Percentiles rank a stretch among this genome's conserved stretches.
These are phyloP conservation scores for Erythrolamprus reginae DNA, from an alignment of 2,113 vertebrate genomes.

Conservation along the genomic window DNA sequence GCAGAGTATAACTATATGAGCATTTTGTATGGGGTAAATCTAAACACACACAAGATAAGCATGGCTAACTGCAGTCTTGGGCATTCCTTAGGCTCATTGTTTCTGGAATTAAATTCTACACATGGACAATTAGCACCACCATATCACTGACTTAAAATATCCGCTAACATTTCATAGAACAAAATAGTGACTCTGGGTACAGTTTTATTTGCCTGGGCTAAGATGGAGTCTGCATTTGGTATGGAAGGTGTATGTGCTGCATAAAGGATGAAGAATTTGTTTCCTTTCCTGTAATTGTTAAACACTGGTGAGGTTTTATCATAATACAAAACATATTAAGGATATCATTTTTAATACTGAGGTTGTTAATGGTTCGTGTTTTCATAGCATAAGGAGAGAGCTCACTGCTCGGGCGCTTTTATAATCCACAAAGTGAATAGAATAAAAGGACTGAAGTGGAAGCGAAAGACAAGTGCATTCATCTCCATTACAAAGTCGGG, in stretches of 20 bases:
- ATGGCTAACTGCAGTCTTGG: background rate
- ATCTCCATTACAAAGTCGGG: background rate
- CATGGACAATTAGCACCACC: background rate
- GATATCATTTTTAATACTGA: background rate
- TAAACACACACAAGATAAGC: background rate
- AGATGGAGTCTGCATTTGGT: background rate
- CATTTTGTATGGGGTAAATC: background rate
- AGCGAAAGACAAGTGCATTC: background rate
- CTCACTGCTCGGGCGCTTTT: background rate
- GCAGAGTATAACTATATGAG: background rate
- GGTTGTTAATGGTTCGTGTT: background rate
- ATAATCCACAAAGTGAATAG: background rate
- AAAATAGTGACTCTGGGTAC: background rate
- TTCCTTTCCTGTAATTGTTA: background rate
- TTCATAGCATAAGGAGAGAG: background rate
- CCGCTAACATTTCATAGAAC: background rate
- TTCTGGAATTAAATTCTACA: background rate
- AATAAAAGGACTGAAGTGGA: background rate
- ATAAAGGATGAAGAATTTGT: background rate
- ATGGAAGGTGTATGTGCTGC: background rate
- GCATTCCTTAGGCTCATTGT: background rate
- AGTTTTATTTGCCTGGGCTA: background rate
- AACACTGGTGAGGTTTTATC: background rate
- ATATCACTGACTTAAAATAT: background rate
- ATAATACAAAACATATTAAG: background rate